Evolutionary conservation across 2,113 vertebrate species (phyloP), one percentile per base, ranked within the genome.

Genomic region (Damaliscus lunatus): DNA sequence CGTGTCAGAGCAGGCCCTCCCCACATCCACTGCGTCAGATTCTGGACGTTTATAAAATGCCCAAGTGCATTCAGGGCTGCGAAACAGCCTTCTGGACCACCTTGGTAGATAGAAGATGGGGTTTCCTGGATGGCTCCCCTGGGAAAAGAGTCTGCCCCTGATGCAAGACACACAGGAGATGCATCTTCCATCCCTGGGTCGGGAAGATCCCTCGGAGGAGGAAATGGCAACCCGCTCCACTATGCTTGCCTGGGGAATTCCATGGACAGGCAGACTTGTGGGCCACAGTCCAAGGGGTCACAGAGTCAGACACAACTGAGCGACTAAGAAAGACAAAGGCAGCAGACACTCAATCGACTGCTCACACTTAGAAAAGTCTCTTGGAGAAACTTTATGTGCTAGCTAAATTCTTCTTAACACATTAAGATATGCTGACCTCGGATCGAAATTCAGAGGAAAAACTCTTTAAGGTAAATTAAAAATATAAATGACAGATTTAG

Each of bases 1-100:
- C 2, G 5, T 2, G 15, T 3, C 3, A 4, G 43, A 0, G 4
- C 21, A 25, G 31, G 19, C 1, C 14, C 78, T 0, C 1, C 11
- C 14, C 25, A 21, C 19, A 29, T 4, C 46, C 17, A 27, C 48
- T 2, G 46, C 27, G 19, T 36, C 4, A 2, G 14, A 57, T 6
- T 31, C 53, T 52, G 12, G 5, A 2, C 33, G 8, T 59, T 19
- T 9, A 13, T 46, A 80, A 19, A 43, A 19, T 33, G 10, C 46
- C 15, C 46, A 6, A 17, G 0, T 15, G 46, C 21, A 15, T 3
- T 15, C 23, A n/a, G n/a, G 36, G 14, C 3, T 15, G 48, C 52
- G 33, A 90, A 83, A 36, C 1, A 0, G 10, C 40, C 10, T 87
- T 48, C 48, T 23, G 50, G 33, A 27, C 33, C 36, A 33, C 60